Evolutionary conservation across 2,797 vertebrate species (phyloP).

Genomic region (Pampus argenteus): DNA sequence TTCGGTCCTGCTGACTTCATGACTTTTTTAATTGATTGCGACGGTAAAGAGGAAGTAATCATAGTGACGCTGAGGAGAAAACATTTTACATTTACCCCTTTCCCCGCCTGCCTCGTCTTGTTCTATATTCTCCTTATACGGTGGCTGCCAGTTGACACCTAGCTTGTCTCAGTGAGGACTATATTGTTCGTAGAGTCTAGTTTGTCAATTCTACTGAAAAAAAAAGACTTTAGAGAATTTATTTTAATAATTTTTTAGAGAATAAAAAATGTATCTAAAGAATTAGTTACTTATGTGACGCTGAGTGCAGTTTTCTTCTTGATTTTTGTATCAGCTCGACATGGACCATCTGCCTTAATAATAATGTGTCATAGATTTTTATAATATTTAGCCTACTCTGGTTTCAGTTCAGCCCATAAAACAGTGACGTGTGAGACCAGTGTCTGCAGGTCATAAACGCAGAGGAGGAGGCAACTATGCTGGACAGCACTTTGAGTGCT

Average conservation of each 20-base stretch:
- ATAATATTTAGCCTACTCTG: constrained; percentile 31
- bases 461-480: constrained; percentile 37
- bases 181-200: neutral
- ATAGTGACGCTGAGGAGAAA: constrained; percentile 31
- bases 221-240: no score
- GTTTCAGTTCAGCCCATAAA: constrained; percentile 50
- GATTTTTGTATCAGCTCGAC: constrained; percentile 17
- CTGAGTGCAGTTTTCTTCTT: constrained; percentile 16
- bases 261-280: neutral
- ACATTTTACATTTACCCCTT: constrained; percentile 31
- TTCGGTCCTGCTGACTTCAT: constrained; percentile 54
- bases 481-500: constrained; percentile 41
- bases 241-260: no score
- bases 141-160: neutral
- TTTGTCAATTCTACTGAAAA: constrained; percentile 7
- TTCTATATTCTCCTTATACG: constrained; percentile 13
- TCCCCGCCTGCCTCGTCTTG: neutral
- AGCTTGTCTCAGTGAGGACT: neutral
- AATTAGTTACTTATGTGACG: constrained; percentile 10
- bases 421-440: constrained; percentile 21
- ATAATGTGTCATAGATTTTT: constrained; percentile 36
- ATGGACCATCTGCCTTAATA: constrained; percentile 30
- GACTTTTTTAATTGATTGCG: constrained; percentile 37
- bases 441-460: constrained; percentile 45
- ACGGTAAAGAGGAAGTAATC: constrained; percentile 43